Evolutionary conservation across 2,797 vertebrate genomes (phyloP).

Genomic region (Acanthurus lineatus): DNA sequence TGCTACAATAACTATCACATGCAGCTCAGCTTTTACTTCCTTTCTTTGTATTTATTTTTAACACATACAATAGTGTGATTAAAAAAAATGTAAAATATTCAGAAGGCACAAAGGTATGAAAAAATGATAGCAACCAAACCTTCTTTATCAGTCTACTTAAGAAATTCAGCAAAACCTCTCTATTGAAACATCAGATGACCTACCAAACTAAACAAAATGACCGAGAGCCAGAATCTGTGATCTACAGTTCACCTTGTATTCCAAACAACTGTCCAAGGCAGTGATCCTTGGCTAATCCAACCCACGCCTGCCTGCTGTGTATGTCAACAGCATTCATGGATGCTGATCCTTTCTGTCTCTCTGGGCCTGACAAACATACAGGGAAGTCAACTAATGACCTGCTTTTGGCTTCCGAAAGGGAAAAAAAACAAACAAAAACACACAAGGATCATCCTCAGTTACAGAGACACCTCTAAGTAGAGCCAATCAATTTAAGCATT

Average conservation of each 20-base stretch:
- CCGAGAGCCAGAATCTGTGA: conserved; percentile 43
- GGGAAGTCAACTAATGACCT: conserved; percentile 21
- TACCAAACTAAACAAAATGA: conserved; percentile 36
- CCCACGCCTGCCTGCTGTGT: conserved; percentile 61
- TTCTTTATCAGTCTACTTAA: neutral
- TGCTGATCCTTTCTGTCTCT: conserved; percentile 55
- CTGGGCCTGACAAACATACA: conserved; percentile 45
- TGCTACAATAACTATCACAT: too few species aligned
- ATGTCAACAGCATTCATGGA: conserved; percentile 63
- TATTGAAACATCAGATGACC: conserved; percentile 9
- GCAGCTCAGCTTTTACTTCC: too few species aligned
- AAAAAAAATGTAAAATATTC: too few species aligned
- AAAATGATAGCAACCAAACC: too few species aligned
- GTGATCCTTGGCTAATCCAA: conserved; percentile 71
- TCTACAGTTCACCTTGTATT: conserved; percentile 53
- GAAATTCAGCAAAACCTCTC: conserved; percentile 9
- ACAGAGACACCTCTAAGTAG: conserved; percentile 11
- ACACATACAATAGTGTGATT: too few species aligned
- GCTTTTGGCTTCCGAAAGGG: conserved; percentile 17
- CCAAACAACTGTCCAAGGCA: conserved; percentile 59
- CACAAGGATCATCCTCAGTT: conserved; percentile 8
- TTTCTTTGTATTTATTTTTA: too few species aligned
- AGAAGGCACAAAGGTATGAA: too few species aligned
- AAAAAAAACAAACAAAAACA: conserved; percentile 3
- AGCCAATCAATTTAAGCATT: conserved; percentile 12